Conservation (phyloP, 2,888 invertebrate genomes). For the Epinotia brunnichana region DNA sequence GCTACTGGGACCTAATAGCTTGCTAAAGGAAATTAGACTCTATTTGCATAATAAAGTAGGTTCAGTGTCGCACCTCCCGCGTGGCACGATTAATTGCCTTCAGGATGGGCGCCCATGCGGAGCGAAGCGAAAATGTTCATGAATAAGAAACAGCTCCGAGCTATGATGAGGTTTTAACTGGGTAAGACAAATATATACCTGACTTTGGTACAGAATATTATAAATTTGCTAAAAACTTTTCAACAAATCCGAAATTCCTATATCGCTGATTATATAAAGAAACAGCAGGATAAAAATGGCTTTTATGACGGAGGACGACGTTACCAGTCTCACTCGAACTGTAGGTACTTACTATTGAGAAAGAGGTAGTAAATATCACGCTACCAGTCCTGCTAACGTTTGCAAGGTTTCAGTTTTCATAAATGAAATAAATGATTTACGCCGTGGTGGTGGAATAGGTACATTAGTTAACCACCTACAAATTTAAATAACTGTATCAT, state of each 20-base stretch:
- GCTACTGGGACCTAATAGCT: conserved; percentile 12
- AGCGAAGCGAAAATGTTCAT: conserved; percentile 59
- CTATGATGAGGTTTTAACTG: conserved; percentile 25
- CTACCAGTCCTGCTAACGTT: background rate
- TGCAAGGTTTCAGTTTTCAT: background rate
- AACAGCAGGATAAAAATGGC: background rate
- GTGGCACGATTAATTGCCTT: conserved; percentile 75
- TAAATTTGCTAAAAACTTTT: no score
- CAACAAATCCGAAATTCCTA: background rate
- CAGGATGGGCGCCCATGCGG: conserved; percentile 56
- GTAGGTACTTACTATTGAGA: background rate
- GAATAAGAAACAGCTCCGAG: conserved; percentile 33
- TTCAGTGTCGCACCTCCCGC: conserved; percentile 61
- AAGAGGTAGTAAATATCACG: background rate
- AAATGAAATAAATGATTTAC: no score
- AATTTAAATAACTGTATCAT: no score
- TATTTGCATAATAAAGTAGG: conserved; percentile 56
- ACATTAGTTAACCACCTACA: no score
- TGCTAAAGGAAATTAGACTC: conserved; percentile 33
- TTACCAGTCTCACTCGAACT: background rate
- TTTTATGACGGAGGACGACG: background rate
- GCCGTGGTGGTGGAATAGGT: no score
- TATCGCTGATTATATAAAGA: background rate
- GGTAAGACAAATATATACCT: background rate
- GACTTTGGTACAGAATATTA: no score